Base-by-base conservation (phyloP, 1,140 invertebrate species). In the Euwallacea similis region DNA sequence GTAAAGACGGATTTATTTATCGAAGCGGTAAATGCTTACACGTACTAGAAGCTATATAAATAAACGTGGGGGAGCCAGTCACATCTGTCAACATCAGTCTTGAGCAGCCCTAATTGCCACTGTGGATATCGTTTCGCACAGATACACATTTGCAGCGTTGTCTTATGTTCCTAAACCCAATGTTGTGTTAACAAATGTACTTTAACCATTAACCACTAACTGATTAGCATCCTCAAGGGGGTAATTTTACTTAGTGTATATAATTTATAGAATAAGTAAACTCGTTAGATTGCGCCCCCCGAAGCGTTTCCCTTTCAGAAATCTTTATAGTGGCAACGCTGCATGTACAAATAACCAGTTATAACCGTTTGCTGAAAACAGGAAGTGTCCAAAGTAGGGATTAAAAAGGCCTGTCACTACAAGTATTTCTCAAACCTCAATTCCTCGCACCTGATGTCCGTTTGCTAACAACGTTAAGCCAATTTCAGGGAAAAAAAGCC, bases 41-140 rank as follows among this genome's bases (percentile, higher is more conserved):
- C 50, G 33, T 15, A 9, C 54, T n/a, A 42, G 44, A 15, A 53
- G 15, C 41, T 55, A 55, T 15, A 66, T 50, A 66, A 55, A 66
- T 55, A 66, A 66, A 66, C 16, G 41, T 56, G 64, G 62, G 64
- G 54, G 42, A 66, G 33, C 54, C n/a, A 41, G 64, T 66, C 21
- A 50, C 64, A 66, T 66, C 64, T 66, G 64, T 66, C 64, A 66
- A 66, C 64, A 66, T 66, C 64, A 66, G 50, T 66, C 54, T 56
- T 66, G 50, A 44, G 13, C 33, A 66, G 47, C 16, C 42, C 64
- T 66, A 66, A 66, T 66, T 66, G 64, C 53, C 42, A 7, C 15
- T 42, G 44, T 56, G 54, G 64, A 66, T 42, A 43, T 66, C 47
- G 11, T 64, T 64, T 64, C 41, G 44, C 42, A 64, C 62, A 53